Conservation (phyloP, 2,113 vertebrate species). For the Mustela nigripes region DNA sequence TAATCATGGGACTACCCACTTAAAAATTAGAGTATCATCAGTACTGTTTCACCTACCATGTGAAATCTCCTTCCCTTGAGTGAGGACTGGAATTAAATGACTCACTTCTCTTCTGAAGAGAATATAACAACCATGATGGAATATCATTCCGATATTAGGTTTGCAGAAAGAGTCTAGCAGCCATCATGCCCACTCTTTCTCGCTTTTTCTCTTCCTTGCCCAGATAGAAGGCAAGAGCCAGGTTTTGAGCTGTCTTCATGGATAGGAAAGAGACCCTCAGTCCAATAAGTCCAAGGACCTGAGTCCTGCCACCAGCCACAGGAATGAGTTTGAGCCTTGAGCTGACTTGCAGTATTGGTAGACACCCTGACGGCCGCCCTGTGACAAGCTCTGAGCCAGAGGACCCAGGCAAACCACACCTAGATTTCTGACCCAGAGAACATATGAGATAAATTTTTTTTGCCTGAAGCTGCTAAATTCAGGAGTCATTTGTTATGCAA, state of each 20-base stretch:
- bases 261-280: not conserved
- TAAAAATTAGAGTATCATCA: not conserved
- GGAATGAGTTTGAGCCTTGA: not conserved
- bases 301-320: not conserved
- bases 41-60: not conserved
- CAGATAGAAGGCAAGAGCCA: not conserved
- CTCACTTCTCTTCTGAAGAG: not conserved
- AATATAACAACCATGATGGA: not conserved
- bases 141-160: not conserved
- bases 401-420: not conserved
- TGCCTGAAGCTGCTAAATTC: not conserved
- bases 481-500: not conserved
- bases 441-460: not conserved
- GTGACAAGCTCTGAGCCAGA: not conserved
- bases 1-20: not conserved
- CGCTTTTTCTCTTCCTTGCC: not conserved
- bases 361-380: not conserved
- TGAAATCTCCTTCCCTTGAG: not conserved
- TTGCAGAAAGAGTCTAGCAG: not conserved
- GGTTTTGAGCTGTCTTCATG: not conserved
- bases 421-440: not conserved
- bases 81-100: not conserved
- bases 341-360: not conserved
- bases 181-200: not conserved
- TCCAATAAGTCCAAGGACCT: not conserved